Base-by-base conservation (phyloP, 2,888 invertebrate genomes). In the Chymomyza fuscimana region DNA sequence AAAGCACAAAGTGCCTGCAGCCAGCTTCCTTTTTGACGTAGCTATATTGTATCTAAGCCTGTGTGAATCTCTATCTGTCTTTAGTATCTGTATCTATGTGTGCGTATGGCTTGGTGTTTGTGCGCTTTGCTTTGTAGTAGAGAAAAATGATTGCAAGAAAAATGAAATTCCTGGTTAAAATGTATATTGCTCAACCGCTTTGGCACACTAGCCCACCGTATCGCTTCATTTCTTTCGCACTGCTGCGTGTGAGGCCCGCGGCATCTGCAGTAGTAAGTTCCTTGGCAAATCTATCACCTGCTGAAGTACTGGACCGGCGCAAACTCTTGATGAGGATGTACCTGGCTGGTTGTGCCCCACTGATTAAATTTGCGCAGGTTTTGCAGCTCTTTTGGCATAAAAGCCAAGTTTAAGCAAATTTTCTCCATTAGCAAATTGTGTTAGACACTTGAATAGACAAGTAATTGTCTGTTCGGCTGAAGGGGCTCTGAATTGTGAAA, bases 81-180 rank as follows among this genome's bases (percentile, higher is more conserved):
- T 32, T 32, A 32, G 32, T 9, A 32, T 32, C 32, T 32, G 40
- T 46, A 46, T 46, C 40, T 46, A 12, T 46, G 12, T 46, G 40
- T 40, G 40, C 10, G 3, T 32, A 32, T 32, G 10, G 10, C 40
- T 40, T 40, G 10, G 40, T 10, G 10, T 46, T 46, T 46, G 12
- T 46, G 25, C 25, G 25, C 25, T 25, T 25, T 2, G 25, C 25
- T 25, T 25, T 25, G 25, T 25, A 25, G 25, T 25, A 25, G n/a
- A 74, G 79, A 84, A 83, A 86, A 86, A 84, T 86, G 86, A 86
- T 83, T 80, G 86, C 86, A 69, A 72, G 77, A 73, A 70, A 74
- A 79, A 75, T 79, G 79, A 46, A 46, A 46, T 46, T 46, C 77
- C 78, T 69, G 70, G 73, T 81, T 77, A 77, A 76, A 86, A 72